Percentiles rank a stretch among this genome's conserved stretches.
Conservation (phyloP, 2,888 invertebrate species). For the Erpobdella octoculata region DNA sequence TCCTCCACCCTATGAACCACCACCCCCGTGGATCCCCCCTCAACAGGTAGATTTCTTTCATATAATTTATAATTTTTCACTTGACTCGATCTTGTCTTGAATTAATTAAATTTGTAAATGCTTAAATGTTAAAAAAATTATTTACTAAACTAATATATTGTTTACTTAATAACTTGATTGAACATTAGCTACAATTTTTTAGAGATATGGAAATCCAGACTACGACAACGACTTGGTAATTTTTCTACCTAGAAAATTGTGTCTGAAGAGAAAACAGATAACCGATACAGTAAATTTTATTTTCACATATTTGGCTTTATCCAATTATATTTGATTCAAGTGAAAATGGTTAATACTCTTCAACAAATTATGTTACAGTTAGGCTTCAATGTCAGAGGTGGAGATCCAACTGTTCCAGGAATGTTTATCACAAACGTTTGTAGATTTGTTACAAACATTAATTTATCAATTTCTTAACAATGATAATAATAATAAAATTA, state of each 20-base stretch:
- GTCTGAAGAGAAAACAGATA: constrained; percentile 42
- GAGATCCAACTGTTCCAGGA: constrained; percentile 48
- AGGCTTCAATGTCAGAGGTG: constrained; percentile 50
- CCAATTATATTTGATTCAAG: too few species aligned
- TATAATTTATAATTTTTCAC: too few species aligned
- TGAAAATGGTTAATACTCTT: too few species aligned
- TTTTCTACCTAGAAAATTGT: constrained; percentile 44
- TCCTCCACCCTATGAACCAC: constrained; percentile 46
- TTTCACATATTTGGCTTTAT: too few species aligned
- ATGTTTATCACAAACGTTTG: constrained; percentile 48
- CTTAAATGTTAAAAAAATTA: too few species aligned
- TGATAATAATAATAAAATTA: not conserved
- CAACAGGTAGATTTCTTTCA: constrained; percentile 39
- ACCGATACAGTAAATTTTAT: constrained; percentile 29
- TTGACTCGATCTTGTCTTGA: too few species aligned
- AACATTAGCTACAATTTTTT: constrained; percentile 7
- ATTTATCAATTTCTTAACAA: not conserved
- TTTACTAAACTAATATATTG: too few species aligned
- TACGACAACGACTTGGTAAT: constrained; percentile 44
- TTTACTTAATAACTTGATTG: too few species aligned
- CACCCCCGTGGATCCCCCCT: constrained; percentile 46
- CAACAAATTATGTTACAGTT: constrained; percentile 43
- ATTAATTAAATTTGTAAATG: too few species aligned
- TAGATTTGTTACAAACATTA: not conserved
- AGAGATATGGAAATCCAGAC: constrained; percentile 44